Base-by-base conservation (phyloP, 1,140 invertebrate genomes). In the Trichonephila clavipes region DNA sequence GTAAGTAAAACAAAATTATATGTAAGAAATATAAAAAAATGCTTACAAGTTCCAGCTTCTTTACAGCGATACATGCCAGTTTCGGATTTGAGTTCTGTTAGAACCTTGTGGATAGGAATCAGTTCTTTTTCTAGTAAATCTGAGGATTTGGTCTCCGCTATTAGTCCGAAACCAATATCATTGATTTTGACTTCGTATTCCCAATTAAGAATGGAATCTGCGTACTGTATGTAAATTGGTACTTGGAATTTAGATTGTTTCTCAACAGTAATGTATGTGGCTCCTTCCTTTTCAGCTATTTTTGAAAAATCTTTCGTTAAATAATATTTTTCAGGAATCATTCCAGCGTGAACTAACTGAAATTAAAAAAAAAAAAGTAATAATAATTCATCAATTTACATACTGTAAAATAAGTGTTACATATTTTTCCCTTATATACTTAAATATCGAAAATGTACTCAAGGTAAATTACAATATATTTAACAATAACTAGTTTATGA, bases 251-350 rank as follows among this genome's bases (percentile, higher is more conserved):
- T 88, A 21, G 40, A 40, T 62, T 64, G 59, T 28, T 61, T 44
- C 2, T 88, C 86, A 44, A 88, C 28, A 34, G 40, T 64, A 16
- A 62, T 16, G 34, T 21, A 64, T 18, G 24, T 34, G 28, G 24
- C 28, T 34, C 51, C 62, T 10, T 62, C 28, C 34, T 64, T 88
- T 7, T 18, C 21, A 12, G 18, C 24, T 2, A 88, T 64, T 18
- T 66, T 28, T 44, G 28, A 44, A 64, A 88, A 62, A 18, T 88
- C 62, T 88, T 88, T 88, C 4, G 61, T 88, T 44, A 88, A 40
- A 28, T 88, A 64, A 58, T 88, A 88, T 19, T 28, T 24, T 88
- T 88, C 86, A 4, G 86, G 86, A 64, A 88, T 88, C 18, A 16
- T 19, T 18, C 86, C 86, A 34, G 61, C 19, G 18, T 88, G 86